Conservation (phyloP, 2,888 invertebrate species). For the Tanypteryx hageni region DNA sequence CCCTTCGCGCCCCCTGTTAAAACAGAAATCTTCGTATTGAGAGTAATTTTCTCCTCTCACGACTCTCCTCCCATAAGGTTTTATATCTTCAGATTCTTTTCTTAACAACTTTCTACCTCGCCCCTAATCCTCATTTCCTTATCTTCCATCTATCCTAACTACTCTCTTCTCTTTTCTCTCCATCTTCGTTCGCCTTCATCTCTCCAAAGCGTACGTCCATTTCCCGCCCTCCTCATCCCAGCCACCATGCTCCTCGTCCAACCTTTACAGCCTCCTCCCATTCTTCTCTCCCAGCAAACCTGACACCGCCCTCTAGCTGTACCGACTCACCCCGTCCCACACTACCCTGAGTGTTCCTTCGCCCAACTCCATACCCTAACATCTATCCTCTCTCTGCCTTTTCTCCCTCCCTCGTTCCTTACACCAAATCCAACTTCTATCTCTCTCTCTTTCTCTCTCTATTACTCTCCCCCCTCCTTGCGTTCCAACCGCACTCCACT, state of each 20-base stretch:
- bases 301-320: constrained; percentile 55
- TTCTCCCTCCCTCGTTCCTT: background rate
- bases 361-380: background rate
- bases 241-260: background rate
- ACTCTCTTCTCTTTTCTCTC: constrained; percentile 24
- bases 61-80: too few species aligned
- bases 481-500: background rate
- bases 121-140: background rate
- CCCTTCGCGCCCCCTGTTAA: too few species aligned
- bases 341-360: background rate
- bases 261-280: background rate
- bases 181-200: background rate
- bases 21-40: too few species aligned
- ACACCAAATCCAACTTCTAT: background rate
- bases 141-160: background rate
- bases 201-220: background rate
- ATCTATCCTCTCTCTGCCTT: background rate
- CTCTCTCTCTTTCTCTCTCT: background rate
- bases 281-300: constrained; percentile 35
- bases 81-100: background rate
- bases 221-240: background rate
- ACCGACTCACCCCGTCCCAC: constrained; percentile 11
- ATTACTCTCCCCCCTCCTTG: background rate
- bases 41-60: too few species aligned
- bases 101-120: background rate